A percentile compares a stretch with the other conserved stretches of the same genome.
Evolutionary conservation across 2,113 vertebrate genomes (phyloP).

Genomic region (Seriola aureovittata): DNA sequence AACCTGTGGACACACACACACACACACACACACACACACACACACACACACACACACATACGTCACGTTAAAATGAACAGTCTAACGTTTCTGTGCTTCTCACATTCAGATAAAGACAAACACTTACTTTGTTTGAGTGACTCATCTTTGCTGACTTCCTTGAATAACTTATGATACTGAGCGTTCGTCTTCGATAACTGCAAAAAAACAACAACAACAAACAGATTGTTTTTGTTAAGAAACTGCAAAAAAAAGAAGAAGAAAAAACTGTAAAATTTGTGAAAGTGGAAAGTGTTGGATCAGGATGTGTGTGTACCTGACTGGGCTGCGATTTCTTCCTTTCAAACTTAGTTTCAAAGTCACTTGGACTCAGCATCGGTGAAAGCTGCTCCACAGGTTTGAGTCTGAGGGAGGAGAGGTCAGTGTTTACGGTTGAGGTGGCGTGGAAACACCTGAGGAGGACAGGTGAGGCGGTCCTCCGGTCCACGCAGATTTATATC

Average conservation of each 20-base stretch:
- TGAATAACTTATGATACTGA: slow-evolving; percentile 96
- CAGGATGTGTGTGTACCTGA: slow-evolving; percentile 58
- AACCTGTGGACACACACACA: slow-evolving; percentile 83
- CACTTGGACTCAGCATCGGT: slow-evolving; percentile 57
- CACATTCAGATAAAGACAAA: background rate
- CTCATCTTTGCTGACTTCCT: slow-evolving; percentile 91
- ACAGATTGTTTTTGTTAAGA: background rate
- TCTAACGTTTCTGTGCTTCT: background rate
- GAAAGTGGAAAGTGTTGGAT: background rate
- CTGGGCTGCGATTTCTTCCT: slow-evolving; percentile 72
- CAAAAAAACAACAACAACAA: slow-evolving; percentile 29
- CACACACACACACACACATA: slow-evolving; percentile 47
- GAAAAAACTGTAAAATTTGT: too few relatives aligned
- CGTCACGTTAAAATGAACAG: background rate
- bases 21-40: too few relatives aligned
- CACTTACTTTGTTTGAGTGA: slow-evolving; percentile 93
- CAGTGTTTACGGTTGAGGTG: slow-evolving; percentile 30
- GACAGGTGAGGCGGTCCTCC: background rate
- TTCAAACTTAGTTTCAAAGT: slow-evolving; percentile 70
- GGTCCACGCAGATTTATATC: background rate
- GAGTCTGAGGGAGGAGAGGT: slow-evolving; percentile 59
- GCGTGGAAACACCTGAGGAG: background rate
- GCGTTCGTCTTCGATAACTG: slow-evolving; percentile 91
- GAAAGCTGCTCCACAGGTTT: slow-evolving; percentile 74
- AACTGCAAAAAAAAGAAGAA: background rate